Evolutionary conservation across 2,797 vertebrate species (phyloP), one percentile per base, ranked within the genome.

Genomic region (Carapus acus): DNA sequence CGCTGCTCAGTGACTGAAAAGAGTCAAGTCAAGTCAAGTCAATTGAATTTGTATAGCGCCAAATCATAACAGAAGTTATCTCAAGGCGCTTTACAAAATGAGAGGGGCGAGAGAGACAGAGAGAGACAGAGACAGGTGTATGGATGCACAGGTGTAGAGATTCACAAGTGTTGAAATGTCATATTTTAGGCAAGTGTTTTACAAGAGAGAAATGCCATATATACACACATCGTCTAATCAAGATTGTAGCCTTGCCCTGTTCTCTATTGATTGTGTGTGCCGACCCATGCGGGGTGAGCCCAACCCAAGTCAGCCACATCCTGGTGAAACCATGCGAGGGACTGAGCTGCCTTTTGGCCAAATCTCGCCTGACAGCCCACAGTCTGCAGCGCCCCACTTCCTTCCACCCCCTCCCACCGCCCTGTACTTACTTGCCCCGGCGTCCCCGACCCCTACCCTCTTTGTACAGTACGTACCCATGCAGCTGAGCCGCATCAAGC

Each of bases 271-370:
- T 65, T 79, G 69, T 73, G 78, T 77, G 74, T 67, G 63, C 49
- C 27, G 38, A 62, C 52, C 58, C 40, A 12, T 65, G 63, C 22
- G 7, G 8, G 24, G 68, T 51, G 23, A n/a, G n/a, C 19, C 73
- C 45, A 74, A 76, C 77, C 68, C 64, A n/a, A 57, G 58, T 64
- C 24, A 27, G 9, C 73, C 81, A 77, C 58, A 18, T 78, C 79
- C 71, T 61, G 57, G 58, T 69, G 71, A 83, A 83, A 85, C 79
- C 84, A 75, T 75, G 77, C 67, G 81, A 82, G 72, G 81, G 69
- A 73, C 79, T 76, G 72, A 82, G 74, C 72, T 68, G 70, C 68
- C 75, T 81, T 76, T 67, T 56, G 77, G 79, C 64, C 59, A 74
- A 77, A 82, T 81, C 72, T 82, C 81, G 74, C 69, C 54, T 69